Evolutionary conservation across 2,888 invertebrate species (phyloP), one percentile per base, ranked within the genome.

Genomic region (Oscheius onirici): DNA sequence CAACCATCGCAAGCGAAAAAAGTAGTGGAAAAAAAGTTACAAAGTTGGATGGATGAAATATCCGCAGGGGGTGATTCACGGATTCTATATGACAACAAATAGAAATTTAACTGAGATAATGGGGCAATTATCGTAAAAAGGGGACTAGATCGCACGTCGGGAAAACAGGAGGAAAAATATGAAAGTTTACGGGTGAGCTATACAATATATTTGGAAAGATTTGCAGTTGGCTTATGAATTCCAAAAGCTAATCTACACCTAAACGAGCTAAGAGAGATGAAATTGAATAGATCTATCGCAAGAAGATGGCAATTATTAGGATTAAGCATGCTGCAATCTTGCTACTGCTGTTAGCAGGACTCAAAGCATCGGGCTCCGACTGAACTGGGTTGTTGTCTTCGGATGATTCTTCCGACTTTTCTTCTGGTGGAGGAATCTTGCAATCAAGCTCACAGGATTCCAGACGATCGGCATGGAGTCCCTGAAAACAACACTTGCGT

Each of bases 401-500:
- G 20, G 41, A 63, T 28, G 40, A 6, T 49, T 63, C 68, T 17
- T 66, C 60, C 15, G 55, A 24, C 22, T 60, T 46, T 24, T 69
- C 54, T 55, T 72, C 73, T 6, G 34, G 17, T 1, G 24, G 69
- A 26, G 76, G 76, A 43, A 79, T 72, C 46, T 79, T 79, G 68
- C 86, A 86, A 20, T 79, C 82, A 46, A 86, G 77, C 22, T 77
- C 68, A 70, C 86, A 86, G 46, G 70, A 44, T 8, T 80, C 79
- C 61, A 86, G 73, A 63, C 82, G 83, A 67, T 86, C 86, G 17
- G 85, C 82, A 67, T 86, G 86, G n/a, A 86, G 74, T 28, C 86
- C 86, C 81, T 85, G 63, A 68, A 81, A 44, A 24, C n/a, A n/a
- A n/a, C n/a, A n/a, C n/a, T n/a, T n/a, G n/a, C n/a, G n/a, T n/a